A percentile compares a stretch with the other conserved stretches of the same genome.
These are phyloP conservation scores for Hemicordylus capensis DNA, from an alignment of 2,113 vertebrate genomes.

Conservation along the genomic window DNA sequence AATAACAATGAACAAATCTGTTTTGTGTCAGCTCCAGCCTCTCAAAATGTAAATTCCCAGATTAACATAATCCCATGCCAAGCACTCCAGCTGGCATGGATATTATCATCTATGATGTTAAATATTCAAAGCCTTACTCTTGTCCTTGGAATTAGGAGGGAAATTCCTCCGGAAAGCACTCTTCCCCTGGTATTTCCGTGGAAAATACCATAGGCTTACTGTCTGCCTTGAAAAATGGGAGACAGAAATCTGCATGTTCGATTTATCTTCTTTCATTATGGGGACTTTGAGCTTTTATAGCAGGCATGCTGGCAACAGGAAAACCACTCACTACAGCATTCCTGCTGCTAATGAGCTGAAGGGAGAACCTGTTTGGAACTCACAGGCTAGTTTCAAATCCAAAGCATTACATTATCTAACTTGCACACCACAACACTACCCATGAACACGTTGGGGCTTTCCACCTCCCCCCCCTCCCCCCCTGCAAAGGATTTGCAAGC, in stretches of 20 bases:
- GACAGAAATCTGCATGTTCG: conserved; percentile 1
- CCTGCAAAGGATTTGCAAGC: conserved; percentile 39
- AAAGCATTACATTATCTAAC: conserved; percentile 35
- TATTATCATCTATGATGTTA: conserved; percentile 43
- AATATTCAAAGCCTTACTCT: conserved; percentile 46
- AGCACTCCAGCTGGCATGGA: conserved; percentile 46
- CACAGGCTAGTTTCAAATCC: conserved; percentile 7
- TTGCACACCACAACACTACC: conserved; percentile 19
- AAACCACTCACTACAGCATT: conserved; percentile 42
- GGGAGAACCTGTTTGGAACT: conserved; percentile 22
- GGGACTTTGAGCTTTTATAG: conserved; percentile 33
- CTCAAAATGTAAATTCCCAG: not conserved
- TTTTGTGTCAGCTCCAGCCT: conserved; percentile 47
- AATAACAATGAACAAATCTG: conserved; percentile 54
- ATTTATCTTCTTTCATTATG: conserved; percentile 52
- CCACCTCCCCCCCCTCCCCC: not conserved
- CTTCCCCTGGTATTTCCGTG: conserved; percentile 46
- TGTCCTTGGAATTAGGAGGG: conserved; percentile 29
- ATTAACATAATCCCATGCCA: not conserved
- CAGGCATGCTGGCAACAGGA: conserved; percentile 33
- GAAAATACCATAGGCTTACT: conserved; percentile 52
- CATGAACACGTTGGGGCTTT: not conserved
- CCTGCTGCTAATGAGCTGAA: conserved; percentile 31
- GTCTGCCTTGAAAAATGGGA: conserved; percentile 41
- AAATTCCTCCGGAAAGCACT: conserved; percentile 49